A percentile compares a stretch with the other conserved stretches of the same genome.
These are phyloP conservation scores for Ceyx cyanopectus DNA, from an alignment of 2,113 vertebrate genomes.

Conservation along the genomic window DNA sequence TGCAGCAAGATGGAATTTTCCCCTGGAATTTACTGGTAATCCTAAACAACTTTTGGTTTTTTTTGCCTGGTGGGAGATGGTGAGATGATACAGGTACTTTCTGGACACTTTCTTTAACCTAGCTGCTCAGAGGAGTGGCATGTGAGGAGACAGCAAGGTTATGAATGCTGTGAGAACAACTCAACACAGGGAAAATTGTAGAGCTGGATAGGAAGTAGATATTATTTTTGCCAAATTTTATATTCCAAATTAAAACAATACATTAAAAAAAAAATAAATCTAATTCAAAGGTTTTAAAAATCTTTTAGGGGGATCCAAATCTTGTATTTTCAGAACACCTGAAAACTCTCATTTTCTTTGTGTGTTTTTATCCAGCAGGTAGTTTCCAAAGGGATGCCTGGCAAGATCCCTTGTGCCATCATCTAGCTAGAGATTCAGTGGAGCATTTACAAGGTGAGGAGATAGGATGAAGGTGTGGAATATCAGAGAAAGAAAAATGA, in stretches of 20 bases:
- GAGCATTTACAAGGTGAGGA: not conserved
- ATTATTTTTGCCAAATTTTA: not conserved
- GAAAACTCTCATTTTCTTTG: not conserved
- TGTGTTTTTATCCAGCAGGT: not conserved
- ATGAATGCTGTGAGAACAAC: not conserved
- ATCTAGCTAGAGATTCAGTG: not conserved
- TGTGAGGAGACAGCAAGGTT: not conserved
- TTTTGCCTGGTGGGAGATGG: not conserved
- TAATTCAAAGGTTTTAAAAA: not conserved
- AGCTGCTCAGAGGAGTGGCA: not conserved
- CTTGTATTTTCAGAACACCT: not conserved
- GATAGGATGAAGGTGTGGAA: not conserved
- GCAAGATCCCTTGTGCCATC: not conserved
- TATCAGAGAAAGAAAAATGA: not conserved
- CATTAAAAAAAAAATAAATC: accelerated
- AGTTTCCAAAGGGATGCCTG: not conserved
- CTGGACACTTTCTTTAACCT: not conserved
- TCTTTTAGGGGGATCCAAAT: not conserved
- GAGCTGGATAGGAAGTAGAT: not conserved
- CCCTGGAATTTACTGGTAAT: not conserved
- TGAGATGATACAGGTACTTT: not conserved
- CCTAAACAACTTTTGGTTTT: not conserved
- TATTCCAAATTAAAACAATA: not conserved
- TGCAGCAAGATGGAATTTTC: not conserved
- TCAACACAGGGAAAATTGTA: not conserved